A percentile compares a stretch with the other conserved stretches of the same genome.
Conservation (phyloP, 2,797 vertebrate genomes). For the Crenuchus spilurus region DNA sequence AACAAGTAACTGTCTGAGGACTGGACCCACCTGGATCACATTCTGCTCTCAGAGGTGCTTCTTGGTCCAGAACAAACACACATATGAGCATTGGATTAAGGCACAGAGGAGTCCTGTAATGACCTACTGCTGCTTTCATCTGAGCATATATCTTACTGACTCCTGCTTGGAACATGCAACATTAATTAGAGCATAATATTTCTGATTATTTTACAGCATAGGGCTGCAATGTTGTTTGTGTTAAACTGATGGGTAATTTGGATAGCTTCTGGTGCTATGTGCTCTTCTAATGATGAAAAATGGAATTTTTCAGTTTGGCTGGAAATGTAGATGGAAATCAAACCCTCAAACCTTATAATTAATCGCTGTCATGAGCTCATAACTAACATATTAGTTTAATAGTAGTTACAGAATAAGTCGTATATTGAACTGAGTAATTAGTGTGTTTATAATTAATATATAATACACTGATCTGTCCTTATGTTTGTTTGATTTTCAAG, state of each 20-base stretch:
- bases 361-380: neutral
- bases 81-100: neutral
- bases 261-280: neutral
- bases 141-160: neutral
- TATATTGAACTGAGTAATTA: neutral
- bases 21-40: slow-evolving; percentile 1
- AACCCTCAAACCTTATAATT: neutral
- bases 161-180: neutral
- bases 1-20: slow-evolving; percentile 27
- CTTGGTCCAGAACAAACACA: slow-evolving; percentile 17
- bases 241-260: neutral
- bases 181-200: neutral
- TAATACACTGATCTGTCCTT: no score
- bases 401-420: neutral
- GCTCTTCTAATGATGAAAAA: neutral
- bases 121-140: slow-evolving; percentile 1
- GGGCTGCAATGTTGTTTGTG: neutral
- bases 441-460: neutral
- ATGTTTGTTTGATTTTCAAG: no score
- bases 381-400: neutral
- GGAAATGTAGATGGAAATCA: neutral
- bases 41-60: slow-evolving; percentile 8
- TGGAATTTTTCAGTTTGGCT: neutral
- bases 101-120: neutral
- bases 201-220: neutral